phyloP scores from a whole-genome alignment of 1,140 invertebrate genomes.

The Holotrichia oblita region DNA sequence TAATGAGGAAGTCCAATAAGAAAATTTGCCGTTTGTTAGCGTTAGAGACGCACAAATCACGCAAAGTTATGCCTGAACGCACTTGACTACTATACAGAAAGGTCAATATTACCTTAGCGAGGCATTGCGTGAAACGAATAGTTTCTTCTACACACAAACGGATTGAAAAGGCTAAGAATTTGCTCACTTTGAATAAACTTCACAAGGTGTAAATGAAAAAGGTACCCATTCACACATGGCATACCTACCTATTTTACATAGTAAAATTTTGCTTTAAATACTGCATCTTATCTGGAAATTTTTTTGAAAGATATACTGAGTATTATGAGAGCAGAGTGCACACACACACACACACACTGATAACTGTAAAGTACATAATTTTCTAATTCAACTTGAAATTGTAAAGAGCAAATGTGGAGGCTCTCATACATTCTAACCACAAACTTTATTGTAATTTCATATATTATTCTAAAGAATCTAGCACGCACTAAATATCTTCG shows the following conservation, averaged over 20 bases:
- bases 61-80: neutral
- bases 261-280: too few relatives aligned
- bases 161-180: neutral
- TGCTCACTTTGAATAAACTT: neutral
- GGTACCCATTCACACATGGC: neutral
- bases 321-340: too few relatives aligned
- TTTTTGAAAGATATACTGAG: too few relatives aligned
- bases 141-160: neutral
- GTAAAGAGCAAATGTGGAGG: too few relatives aligned
- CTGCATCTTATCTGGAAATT: too few relatives aligned
- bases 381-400: too few relatives aligned
- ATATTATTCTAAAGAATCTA: too few relatives aligned
- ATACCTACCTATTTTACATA: neutral
- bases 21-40: neutral
- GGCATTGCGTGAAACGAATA: neutral
- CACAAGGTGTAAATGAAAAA: constrained; percentile 9
- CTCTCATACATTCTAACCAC: too few relatives aligned
- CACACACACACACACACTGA: too few relatives aligned
- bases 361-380: too few relatives aligned
- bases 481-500: too few relatives aligned
- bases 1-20: constrained; percentile 15
- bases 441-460: too few relatives aligned
- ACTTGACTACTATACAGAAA: neutral
- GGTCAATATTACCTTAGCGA: neutral
- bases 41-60: neutral